Evolutionary conservation across 2,797 vertebrate genomes (phyloP).

Genomic region (Vultur gryphus): DNA sequence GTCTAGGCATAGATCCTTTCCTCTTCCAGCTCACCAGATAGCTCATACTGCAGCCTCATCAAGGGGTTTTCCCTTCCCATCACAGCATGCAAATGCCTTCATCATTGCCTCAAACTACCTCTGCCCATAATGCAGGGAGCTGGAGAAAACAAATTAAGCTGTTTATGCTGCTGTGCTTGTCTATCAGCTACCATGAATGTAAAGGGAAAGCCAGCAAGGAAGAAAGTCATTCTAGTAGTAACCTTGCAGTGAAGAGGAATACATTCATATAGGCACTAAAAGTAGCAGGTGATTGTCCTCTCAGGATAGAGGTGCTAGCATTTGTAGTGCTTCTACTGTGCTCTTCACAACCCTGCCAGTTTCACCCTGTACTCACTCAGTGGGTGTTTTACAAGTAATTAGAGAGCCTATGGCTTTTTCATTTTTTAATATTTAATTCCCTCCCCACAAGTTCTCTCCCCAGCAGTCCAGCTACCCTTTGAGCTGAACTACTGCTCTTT

Average conservation of each 20-base stretch:
- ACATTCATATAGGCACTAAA: not conserved
- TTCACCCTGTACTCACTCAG: not conserved
- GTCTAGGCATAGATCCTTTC: not conserved
- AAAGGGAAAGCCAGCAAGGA: not conserved
- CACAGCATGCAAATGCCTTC: not conserved
- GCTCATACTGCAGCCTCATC: not conserved
- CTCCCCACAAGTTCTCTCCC: not conserved
- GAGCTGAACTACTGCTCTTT: not conserved
- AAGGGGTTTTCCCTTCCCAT: not conserved
- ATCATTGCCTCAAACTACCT: not conserved
- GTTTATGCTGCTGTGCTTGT: not conserved
- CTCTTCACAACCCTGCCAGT: not conserved
- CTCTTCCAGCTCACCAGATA: not conserved
- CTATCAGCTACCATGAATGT: not conserved
- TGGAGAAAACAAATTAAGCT: not conserved
- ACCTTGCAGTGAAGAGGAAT: not conserved
- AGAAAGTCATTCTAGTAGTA: not conserved
- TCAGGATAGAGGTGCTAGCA: not conserved
- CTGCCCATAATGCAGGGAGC: not conserved
- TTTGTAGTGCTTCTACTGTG: not conserved
- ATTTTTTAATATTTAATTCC: conserved; percentile 16
- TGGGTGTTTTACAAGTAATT: not conserved
- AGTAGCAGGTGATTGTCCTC: not conserved
- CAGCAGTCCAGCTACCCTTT: not conserved
- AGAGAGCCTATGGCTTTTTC: not conserved